Evolutionary conservation across 1,140 invertebrate species (phyloP).

Genomic region (Brachionus sp.): DNA sequence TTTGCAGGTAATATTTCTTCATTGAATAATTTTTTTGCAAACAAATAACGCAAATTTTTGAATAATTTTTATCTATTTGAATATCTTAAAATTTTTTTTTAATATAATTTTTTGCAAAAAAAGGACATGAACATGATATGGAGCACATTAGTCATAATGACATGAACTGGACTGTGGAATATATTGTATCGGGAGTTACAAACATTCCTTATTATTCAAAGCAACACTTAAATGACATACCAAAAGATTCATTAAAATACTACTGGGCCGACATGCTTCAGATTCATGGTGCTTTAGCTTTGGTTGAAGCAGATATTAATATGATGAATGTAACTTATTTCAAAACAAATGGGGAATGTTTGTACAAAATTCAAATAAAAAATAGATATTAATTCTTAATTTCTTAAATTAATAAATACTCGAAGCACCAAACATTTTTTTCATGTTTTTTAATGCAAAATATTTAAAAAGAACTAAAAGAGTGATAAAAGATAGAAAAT

Average conservation of each 20-base stretch:
- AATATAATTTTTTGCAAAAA: neutral
- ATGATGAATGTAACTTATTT: constrained; percentile 9
- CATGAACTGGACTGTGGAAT: constrained; percentile 51
- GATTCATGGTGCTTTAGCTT: constrained; percentile 34
- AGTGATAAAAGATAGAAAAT: too few species aligned
- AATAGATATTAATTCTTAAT: constrained; percentile 17
- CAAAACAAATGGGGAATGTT: neutral
- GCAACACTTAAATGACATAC: constrained; percentile 53
- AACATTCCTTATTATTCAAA: constrained; percentile 56
- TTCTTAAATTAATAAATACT: neutral
- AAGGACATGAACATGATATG: constrained; percentile 62
- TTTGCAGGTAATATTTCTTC: constrained; percentile 52
- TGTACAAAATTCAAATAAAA: neutral
- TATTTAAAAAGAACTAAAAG: too few species aligned
- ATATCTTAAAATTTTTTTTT: too few species aligned
- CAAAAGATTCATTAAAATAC: constrained; percentile 53
- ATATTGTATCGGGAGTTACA: constrained; percentile 57
- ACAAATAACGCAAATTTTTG: neutral
- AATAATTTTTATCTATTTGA: constrained; percentile 61
- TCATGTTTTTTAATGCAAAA: neutral
- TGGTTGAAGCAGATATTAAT: constrained; percentile 31
- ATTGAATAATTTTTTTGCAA: too few species aligned
- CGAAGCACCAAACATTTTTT: too few species aligned
- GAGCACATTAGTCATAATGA: constrained; percentile 51
- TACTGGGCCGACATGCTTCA: constrained; percentile 53